Base-by-base conservation (phyloP, 2,888 invertebrate genomes). In the Zeuzera pyrina region DNA sequence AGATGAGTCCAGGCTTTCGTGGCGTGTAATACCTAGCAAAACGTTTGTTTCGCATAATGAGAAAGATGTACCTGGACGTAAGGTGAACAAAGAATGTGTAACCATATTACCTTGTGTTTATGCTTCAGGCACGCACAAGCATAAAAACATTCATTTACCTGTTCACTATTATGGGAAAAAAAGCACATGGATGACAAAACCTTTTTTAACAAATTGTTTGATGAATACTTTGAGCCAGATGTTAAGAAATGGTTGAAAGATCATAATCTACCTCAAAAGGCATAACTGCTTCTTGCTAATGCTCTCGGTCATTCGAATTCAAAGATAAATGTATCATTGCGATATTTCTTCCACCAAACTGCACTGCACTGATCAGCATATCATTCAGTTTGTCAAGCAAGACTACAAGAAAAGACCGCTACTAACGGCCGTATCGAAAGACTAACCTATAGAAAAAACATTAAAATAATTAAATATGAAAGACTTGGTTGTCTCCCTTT, bases 331-430 rank as follows among this genome's bases (percentile, higher is more conserved):
- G 38, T 33, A 47, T 56, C 40, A 37, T 36, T 41, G 45, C 45
- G 24, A 45, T 54, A 43, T 55, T 48, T 44, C 40, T 54, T 41
- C 48, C 55, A 28, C 51, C 54, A 33, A 49, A 49, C 12, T 46
- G 44, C 46, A 46, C 45, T 24, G 43, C 57, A 36, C 36, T 51
- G 52, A 56, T 22, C 53, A 55, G 41, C 28, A 52, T 30, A 36
- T 55, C 31, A 54, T 52, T 44, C 47, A 54, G 35, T 36, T 38
- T 45, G 36, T 50, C 6, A 55, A 50, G 45, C 39, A 41, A 41
- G 30, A 37, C 23, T 47, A 45, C 39, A 43, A 46, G 21, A 45
- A 41, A 38, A 42, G 42, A 19, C 35, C 28, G 10, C 39, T 45
- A 36, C n/a, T 42, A 33, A 42, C 4, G 35, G 39, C 36, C 27